Evolutionary conservation across 2,888 invertebrate species (phyloP).

Genomic region (Cryptosula pallasiana): DNA sequence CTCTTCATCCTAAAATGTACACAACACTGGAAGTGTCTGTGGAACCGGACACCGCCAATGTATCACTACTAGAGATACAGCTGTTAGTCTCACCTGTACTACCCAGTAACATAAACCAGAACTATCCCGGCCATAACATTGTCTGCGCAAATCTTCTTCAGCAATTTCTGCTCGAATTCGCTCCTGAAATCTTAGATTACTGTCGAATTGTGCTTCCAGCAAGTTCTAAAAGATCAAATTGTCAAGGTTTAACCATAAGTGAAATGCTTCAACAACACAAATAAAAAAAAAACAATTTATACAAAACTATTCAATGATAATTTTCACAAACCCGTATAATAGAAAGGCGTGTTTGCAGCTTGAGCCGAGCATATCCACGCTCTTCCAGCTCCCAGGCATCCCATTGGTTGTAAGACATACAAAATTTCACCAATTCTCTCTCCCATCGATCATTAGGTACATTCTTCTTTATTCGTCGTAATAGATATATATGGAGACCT

Average conservation of each 20-base stretch:
- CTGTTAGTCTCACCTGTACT: conserved; percentile 59
- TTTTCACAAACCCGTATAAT: conserved; percentile 85
- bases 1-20: conserved; percentile 67
- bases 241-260: no score
- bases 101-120: conserved; percentile 90
- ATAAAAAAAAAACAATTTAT: no score
- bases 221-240: conserved; percentile 70
- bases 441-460: conserved; percentile 86
- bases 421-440: conserved; percentile 76
- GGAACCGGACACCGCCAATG: no score
- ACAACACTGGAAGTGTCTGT: no score
- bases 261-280: no score
- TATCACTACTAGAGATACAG: no score
- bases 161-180: conserved; percentile 58
- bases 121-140: conserved; percentile 86
- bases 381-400: conserved; percentile 95
- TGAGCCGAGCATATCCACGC: conserved; percentile 89
- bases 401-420: conserved; percentile 79
- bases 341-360: conserved; percentile 78
- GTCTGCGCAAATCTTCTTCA: conserved; percentile 73
- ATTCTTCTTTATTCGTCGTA: conserved; percentile 71
- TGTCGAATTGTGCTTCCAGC: conserved; percentile 89
- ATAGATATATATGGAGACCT: conserved; percentile 78
- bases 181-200: conserved; percentile 84
- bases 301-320: no score